Base-by-base conservation (phyloP, 2,113 vertebrate genomes). In the Picathartes gymnocephalus region DNA sequence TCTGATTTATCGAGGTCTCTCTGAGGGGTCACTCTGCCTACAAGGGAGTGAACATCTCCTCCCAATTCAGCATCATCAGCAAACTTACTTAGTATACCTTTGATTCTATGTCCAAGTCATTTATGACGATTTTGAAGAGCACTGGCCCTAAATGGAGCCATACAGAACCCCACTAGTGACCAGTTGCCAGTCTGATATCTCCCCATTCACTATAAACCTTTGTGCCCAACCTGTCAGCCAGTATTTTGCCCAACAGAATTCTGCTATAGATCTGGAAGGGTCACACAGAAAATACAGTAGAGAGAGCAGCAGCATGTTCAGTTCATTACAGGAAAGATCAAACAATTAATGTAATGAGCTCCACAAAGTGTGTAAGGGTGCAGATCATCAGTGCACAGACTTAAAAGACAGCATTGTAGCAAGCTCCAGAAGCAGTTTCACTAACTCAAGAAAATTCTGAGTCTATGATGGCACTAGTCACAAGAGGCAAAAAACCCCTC, bases 281-380 rank as follows among this genome's bases (percentile, higher is more conserved):
- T 69, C 53, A 60, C 22, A 23, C 23, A 50, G 51, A 51, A 88
- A 62, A 28, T 47, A 68, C 61, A 48, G 76, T 27, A 60, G 45
- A 28, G 24, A 4, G 7, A 93, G 57, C 33, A 76, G 73, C 57
- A 91, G 57, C 76, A 88, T 7, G 0, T 60, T 82, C 53, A 40
- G 83, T 91, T 92, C 40, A 24, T 91, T 87, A 56, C 15, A 82
- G 39, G 57, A 84, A 93, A 94, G 84, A 78, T 89, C 61, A 79
- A 91, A 73, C 45, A 86, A 72, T 72, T 94, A 87, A 48, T 2
- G 18, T 78, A 64, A 88, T 87, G 40, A 92, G 62, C 66, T 85
- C 65, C 11, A 9, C 39, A 35, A 78, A 76, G 37, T 31, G 27
- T 25, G 0, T 56, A 35, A 88, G 39, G 21, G 27, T 84, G 33